Base-by-base conservation (phyloP, 2,888 invertebrate species). In the Cephus sareptanus region DNA sequence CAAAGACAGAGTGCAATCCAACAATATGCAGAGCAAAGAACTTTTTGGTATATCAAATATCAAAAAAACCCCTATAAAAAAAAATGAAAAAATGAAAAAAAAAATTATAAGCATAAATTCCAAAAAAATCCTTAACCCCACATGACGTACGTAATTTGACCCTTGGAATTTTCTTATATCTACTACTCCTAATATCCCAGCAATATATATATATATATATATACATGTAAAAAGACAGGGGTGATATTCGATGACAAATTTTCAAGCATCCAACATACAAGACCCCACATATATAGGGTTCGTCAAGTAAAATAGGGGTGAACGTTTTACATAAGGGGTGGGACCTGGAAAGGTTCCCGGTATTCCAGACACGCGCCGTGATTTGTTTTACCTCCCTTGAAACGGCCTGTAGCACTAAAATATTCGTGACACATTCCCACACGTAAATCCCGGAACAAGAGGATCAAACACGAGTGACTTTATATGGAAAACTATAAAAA, bases 341-440 rank as follows among this genome's bases (percentile, higher is more conserved):
- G 85, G 85, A 82, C 85, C 79, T 77, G 34, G 83, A 84, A 87
- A 89, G 89, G 87, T 87, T 89, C 89, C 56, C 87, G 90, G 90
- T 90, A 90, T 90, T 89, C 87, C 84, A 89, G 87, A 87, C 90
- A 90, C 89, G 90, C 89, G 88, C 83, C 84, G 89, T 89, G 90
- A 90, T 90, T 90, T 90, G 89, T 90, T 89, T 89, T 86, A 87
- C 85, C 88, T 85, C 83, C 80, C 84, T 79, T 75, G 76, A 78
- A 31, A 73, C 75, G 34, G 75, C 74, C 79, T 80, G 56, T 56
- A 56, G 15, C 2, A 56, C 23, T 56, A 23, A 56, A 56, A 56
- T 56, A 23, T 56, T 23, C 56, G 56, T 15, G 23, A 23, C 15
- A 56, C 56, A 23, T 56, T 56, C 56, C 23, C 23, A 56, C 56